Evolutionary conservation across 2,888 invertebrate genomes (phyloP).

Genomic region (Flabesymbios commensalis): DNA sequence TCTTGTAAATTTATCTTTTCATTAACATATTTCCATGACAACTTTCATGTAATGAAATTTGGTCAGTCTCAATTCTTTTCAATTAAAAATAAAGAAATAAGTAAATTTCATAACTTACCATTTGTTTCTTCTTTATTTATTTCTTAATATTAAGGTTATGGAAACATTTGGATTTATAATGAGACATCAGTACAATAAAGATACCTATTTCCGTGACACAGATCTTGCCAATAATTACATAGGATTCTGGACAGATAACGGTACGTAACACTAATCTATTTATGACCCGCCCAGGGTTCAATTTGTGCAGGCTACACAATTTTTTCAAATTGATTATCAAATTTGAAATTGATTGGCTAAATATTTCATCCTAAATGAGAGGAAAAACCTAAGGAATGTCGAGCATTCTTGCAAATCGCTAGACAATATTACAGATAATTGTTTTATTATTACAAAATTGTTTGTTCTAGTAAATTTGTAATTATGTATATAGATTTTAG

Average conservation of each 20-base stretch:
- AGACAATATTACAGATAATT: too few relatives aligned
- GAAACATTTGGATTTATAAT: constrained; percentile 36
- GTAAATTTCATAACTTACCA: not conserved
- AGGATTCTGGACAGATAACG: constrained; percentile 45
- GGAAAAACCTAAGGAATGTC: too few relatives aligned
- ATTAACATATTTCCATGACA: not conserved
- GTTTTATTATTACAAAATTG: too few relatives aligned
- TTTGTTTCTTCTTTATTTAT: not conserved
- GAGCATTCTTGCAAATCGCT: too few relatives aligned
- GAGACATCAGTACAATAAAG: constrained; percentile 33
- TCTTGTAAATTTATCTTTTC: not conserved
- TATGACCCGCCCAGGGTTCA: too few relatives aligned
- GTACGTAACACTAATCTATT: too few relatives aligned
- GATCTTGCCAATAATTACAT: constrained; percentile 39
- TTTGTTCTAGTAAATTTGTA: too few relatives aligned
- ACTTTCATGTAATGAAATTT: not conserved
- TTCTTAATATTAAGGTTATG: constrained; percentile 33
- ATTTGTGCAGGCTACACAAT: too few relatives aligned
- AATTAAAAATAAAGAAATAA: not conserved
- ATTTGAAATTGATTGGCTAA: too few relatives aligned
- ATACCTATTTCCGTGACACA: constrained; percentile 9
- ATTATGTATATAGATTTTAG: too few relatives aligned
- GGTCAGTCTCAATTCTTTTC: not conserved
- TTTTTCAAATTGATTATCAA: too few relatives aligned
- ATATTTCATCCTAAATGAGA: too few relatives aligned